These are phyloP conservation scores for Petrophora chlorosata DNA, from an alignment of 2,888 invertebrate genomes.

Conservation along the genomic window DNA sequence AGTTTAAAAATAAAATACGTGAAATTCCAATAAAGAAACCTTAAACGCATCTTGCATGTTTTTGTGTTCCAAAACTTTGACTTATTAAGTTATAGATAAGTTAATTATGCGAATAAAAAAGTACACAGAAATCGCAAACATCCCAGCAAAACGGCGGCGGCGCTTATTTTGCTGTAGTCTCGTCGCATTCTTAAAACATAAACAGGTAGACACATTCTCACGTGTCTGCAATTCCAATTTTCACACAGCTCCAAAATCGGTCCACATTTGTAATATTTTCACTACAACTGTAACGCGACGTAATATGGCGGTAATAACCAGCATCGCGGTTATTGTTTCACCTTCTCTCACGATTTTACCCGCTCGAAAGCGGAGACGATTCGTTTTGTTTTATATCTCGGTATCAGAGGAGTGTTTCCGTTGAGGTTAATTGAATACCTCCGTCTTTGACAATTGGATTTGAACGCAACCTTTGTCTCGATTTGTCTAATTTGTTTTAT, in stretches of 20 bases:
- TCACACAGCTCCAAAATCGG: constrained; percentile 1
- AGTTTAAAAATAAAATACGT: no score
- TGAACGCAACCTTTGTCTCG: constrained; percentile 13
- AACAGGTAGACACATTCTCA: no score
- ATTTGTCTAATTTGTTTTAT: constrained; percentile 23
- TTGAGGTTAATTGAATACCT: constrained; percentile 42
- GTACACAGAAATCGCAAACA: no score
- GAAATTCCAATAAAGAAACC: no score
- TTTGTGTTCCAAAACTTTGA: no score
- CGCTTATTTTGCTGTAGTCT: no score
- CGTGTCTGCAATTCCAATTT: background rate
- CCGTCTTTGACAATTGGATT: constrained; percentile 21
- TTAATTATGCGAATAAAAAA: no score
- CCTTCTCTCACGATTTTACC: constrained; percentile 76
- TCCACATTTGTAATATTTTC: constrained; percentile 17
- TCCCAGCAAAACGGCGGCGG: no score
- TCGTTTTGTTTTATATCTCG: constrained; percentile 53
- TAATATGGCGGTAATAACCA: constrained; percentile 20
- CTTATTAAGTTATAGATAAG: no score
- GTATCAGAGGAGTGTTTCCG: constrained; percentile 40
- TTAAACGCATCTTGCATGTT: no score
- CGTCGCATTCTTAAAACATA: no score
- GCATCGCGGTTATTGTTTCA: constrained; percentile 58
- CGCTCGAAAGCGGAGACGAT: constrained; percentile 73
- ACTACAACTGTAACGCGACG: constrained; percentile 11